Conservation (phyloP, 2,888 invertebrate genomes). For the Leptogaster cylindrica region DNA sequence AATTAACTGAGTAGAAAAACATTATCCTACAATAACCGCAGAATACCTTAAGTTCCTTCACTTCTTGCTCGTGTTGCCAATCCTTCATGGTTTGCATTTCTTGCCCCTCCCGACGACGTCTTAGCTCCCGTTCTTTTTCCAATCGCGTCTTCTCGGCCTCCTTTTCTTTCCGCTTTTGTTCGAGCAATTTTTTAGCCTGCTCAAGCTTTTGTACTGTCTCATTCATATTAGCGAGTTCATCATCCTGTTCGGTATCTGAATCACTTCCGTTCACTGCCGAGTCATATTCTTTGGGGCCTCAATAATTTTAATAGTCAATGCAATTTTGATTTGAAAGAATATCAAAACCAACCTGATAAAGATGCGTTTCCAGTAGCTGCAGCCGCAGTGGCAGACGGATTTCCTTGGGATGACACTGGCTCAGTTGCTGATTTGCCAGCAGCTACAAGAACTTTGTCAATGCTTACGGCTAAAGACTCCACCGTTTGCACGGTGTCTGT, state of each 20-base stretch:
- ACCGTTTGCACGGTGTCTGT: slow-evolving; percentile 68
- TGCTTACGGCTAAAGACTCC: slow-evolving; percentile 68
- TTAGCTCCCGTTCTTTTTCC: slow-evolving; percentile 68
- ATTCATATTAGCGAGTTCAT: neutral
- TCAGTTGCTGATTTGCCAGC: slow-evolving; percentile 45
- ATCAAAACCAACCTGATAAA: slow-evolving; percentile 40
- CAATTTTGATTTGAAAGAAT: neutral
- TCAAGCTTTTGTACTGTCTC: slow-evolving; percentile 63
- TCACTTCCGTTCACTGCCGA: too few species aligned
- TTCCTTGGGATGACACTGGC: neutral
- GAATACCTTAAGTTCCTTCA: slow-evolving; percentile 70
- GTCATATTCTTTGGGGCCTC: neutral
- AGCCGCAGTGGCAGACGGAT: neutral
- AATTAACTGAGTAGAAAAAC: neutral
- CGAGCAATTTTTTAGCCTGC: slow-evolving; percentile 71
- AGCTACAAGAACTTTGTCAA: slow-evolving; percentile 66
- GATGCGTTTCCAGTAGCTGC: slow-evolving; percentile 25
- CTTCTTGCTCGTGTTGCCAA: slow-evolving; percentile 77
- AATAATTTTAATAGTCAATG: neutral
- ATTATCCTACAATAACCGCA: neutral
- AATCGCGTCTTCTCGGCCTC: slow-evolving; percentile 73
- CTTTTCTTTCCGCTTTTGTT: slow-evolving; percentile 70
- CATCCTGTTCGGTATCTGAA: slow-evolving; percentile 51
- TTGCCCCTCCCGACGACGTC: slow-evolving; percentile 76
- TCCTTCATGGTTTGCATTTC: slow-evolving; percentile 74